phyloP scores from a whole-genome alignment of 2,888 invertebrate genomes.

The Drosophila gaucha region DNA sequence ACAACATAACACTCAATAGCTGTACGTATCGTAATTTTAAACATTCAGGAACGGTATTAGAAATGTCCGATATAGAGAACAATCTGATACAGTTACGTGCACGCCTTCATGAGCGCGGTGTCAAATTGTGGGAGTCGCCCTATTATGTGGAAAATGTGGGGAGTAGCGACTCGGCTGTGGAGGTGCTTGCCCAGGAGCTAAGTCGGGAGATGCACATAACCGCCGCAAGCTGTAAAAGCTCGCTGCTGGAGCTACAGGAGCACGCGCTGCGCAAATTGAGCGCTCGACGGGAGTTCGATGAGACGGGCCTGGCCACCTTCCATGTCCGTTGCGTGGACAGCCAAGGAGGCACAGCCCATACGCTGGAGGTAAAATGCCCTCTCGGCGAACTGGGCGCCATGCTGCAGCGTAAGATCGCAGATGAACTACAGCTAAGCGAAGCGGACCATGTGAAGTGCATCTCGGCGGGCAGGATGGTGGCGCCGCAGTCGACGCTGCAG shows the following conservation, averaged over 20 bases:
- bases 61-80: constrained; percentile 86
- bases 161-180: constrained; percentile 83
- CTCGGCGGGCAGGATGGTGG: constrained; percentile 88
- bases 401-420: constrained; percentile 86
- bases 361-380: constrained; percentile 86
- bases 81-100: constrained; percentile 88
- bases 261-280: constrained; percentile 89
- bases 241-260: constrained; percentile 56
- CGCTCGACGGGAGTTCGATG: constrained; percentile 88
- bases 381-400: constrained; percentile 86
- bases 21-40: too few relatives aligned
- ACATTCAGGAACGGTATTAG: neutral
- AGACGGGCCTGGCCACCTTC: constrained; percentile 89
- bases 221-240: constrained; percentile 36
- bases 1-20: too few relatives aligned
- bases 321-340: constrained; percentile 88
- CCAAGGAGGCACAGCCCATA: constrained; percentile 84
- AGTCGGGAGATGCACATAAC: constrained; percentile 86
- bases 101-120: constrained; percentile 88
- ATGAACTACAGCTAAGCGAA: constrained; percentile 83
- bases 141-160: constrained; percentile 86
- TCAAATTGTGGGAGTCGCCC: constrained; percentile 92
- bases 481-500: constrained; percentile 85
- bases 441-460: constrained; percentile 88
- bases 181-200: constrained; percentile 86